Percentiles rank a stretch among this genome's conserved stretches.
Conservation (phyloP, 2,797 vertebrate genomes). For the Eupleurogrammus muticus region DNA sequence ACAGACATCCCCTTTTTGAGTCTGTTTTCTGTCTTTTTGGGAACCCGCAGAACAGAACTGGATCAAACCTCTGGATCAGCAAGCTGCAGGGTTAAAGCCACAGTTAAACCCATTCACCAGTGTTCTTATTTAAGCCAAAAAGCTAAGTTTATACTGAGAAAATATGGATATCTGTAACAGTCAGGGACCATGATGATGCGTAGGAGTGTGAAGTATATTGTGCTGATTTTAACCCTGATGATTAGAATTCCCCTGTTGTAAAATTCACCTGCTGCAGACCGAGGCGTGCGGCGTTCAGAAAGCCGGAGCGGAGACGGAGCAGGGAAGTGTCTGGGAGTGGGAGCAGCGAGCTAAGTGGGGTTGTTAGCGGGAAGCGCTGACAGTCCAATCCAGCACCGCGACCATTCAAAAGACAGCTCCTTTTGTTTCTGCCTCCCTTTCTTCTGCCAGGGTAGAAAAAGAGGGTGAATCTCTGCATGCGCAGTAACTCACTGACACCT, state of each 20-base stretch:
- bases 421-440: conserved; percentile 81
- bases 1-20: too few species aligned
- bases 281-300: conserved; percentile 28
- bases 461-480: conserved; percentile 72
- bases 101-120: conserved; percentile 22
- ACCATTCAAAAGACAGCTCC: conserved; percentile 80
- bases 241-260: background rate
- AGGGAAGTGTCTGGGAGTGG: conserved; percentile 66
- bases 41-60: too few species aligned
- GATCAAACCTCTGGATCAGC: too few species aligned
- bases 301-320: conserved; percentile 16
- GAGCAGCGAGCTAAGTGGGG: conserved; percentile 70
- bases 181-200: background rate
- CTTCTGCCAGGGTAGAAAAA: conserved; percentile 69
- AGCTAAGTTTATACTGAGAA: conserved; percentile 15
- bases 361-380: conserved; percentile 74
- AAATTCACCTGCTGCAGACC: conserved; percentile 17
- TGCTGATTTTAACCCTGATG: background rate
- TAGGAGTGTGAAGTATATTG: background rate
- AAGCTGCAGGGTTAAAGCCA: too few species aligned
- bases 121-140: conserved; percentile 34
- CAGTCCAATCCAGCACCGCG: conserved; percentile 76
- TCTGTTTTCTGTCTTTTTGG: too few species aligned
- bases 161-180: background rate
- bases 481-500: conserved; percentile 82